Conservation (phyloP, 2,888 invertebrate genomes). For the Ochropacha duplaris region DNA sequence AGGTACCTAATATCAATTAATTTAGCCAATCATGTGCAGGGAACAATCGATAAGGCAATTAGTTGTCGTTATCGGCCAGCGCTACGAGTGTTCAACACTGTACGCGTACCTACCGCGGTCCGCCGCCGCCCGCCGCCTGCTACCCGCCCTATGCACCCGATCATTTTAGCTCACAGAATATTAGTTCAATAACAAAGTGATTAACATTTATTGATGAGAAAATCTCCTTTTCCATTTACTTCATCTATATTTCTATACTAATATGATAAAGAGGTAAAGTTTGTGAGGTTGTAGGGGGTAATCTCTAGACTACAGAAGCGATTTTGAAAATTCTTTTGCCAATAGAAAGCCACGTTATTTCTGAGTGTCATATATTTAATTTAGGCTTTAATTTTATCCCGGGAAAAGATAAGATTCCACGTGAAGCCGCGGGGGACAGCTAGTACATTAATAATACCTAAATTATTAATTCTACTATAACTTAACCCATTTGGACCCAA, state of each 20-base stretch:
- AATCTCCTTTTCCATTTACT: neutral
- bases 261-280: too few relatives aligned
- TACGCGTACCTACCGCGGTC: slow-evolving; percentile 44
- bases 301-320: too few relatives aligned
- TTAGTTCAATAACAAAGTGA: neutral
- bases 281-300: too few relatives aligned
- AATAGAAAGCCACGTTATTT: too few relatives aligned
- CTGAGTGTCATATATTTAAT: too few relatives aligned
- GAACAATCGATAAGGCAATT: slow-evolving; percentile 56
- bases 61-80: slow-evolving; percentile 44
- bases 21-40: neutral
- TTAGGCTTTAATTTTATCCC: too few relatives aligned
- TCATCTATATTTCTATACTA: too few relatives aligned
- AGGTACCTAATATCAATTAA: neutral
- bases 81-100: slow-evolving; percentile 49
- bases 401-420: too few relatives aligned
- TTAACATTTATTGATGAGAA: neutral
- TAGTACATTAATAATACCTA: neutral
- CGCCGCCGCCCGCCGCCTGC: slow-evolving; percentile 3
- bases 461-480: neutral
- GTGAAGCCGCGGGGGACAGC: too few relatives aligned
- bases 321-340: too few relatives aligned
- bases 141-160: slow-evolving; percentile 33
- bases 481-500: too few relatives aligned
- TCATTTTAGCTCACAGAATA: slow-evolving; percentile 44